Base-by-base conservation (phyloP, 2,113 vertebrate species). In the Odontophorus gujanensis region DNA sequence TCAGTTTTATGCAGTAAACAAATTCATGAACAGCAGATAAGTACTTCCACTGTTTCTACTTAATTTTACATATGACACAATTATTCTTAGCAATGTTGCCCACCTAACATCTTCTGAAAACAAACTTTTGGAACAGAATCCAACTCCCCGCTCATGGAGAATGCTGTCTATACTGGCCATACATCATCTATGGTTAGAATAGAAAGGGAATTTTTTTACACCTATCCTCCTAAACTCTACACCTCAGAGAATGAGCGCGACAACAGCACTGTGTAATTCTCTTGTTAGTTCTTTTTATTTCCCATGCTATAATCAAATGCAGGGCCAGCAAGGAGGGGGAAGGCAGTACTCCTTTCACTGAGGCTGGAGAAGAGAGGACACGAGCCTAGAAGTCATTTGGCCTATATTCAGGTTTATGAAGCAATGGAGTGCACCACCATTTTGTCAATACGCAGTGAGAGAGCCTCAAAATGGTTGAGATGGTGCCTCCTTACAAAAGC, bases 301-400 rank as follows among this genome's bases (percentile, higher is more conserved):
- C 40, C 1, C 0, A 5, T 28, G 25, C 9, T 65, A 79, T 67
- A 72, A n/a, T 6, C 0, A 1, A 34, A 30, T 11, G 34, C 15
- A 66, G 14, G 30, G 26, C 36, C 42, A 57, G 28, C 12, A 32
- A 21, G 16, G 42, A 62, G 40, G 25, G 38, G n/a, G 36, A 40
- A 42, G 32, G 16, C 45, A 20, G 3, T 3, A 8, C 7, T 77
- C n/a, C 30, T 22, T 30, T 7, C 25, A 18, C 30, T 6, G 2
- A 14, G 5, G 11, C 1, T 10, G 25, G 32, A 43, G 30, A 15
- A 9, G 19, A 53, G 36, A 4, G 32, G 45, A 36, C 51, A 19
- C 0, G 0, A 45, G 24, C n/a, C 36, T 1, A 1, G 11, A 21
- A 26, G 21, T 32, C 16, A 0, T 1, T 0, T 0, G 0, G 2